phyloP scores from a whole-genome alignment of 2,113 vertebrate species.

The Cryptotis parvus region DNA sequence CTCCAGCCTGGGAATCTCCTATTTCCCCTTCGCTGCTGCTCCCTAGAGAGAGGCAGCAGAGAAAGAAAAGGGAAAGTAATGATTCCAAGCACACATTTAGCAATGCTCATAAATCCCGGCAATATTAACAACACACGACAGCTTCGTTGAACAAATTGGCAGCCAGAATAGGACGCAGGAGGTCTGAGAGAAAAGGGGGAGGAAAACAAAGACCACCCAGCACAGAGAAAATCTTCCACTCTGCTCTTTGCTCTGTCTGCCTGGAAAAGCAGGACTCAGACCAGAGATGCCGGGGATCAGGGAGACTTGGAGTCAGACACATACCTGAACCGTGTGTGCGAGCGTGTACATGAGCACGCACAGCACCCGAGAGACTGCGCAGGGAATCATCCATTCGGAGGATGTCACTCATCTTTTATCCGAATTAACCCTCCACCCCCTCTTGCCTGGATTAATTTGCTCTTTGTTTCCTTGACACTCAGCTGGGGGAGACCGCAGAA shows the following conservation, averaged over 20 bases:
- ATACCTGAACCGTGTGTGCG: background rate
- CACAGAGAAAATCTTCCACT: conserved; percentile 31
- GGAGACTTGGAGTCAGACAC: background rate
- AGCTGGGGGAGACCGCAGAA: conserved; percentile 45
- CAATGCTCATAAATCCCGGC: conserved; percentile 77
- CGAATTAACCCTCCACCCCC: conserved; percentile 76
- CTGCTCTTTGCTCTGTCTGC: conserved; percentile 55
- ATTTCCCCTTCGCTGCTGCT: background rate
- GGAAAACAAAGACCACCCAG: conserved; percentile 26
- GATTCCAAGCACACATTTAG: conserved; percentile 71
- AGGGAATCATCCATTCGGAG: conserved; percentile 69
- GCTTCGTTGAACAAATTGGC: conserved; percentile 77
- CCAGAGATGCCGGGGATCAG: background rate
- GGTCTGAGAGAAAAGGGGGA: conserved; percentile 31
- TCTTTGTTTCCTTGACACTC: conserved; percentile 81
- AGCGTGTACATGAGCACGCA: background rate
- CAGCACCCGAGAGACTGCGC: conserved; percentile 30
- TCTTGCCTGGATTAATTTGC: conserved; percentile 69
- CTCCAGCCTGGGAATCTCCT: background rate
- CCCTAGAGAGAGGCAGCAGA: conserved; percentile 46
- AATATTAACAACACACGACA: conserved; percentile 78
- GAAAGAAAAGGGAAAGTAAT: conserved; percentile 58
- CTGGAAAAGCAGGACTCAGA: conserved; percentile 16
- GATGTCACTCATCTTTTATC: conserved; percentile 76
- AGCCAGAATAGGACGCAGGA: conserved; percentile 71